Evolutionary conservation across 2,113 vertebrate genomes (phyloP).

Genomic region (Bos taurus): ARS-UCD2.0 NC_037337.1:58276001-58276500

Average conservation of each 20-base stretch:
- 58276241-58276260: neutral
- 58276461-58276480: neutral
- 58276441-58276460: neutral
- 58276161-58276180: neutral
- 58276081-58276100: neutral
- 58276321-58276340: neutral
- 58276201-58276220: neutral
- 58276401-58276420: neutral
- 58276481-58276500: neutral
- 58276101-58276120: accelerated
- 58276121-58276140: neutral
- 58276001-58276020: neutral
- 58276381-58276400: neutral
- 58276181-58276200: neutral
- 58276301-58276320: neutral
- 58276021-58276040: neutral
- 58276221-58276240: neutral
- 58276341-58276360: neutral
- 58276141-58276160: neutral
- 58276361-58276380: neutral
- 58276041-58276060: neutral
- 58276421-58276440: neutral
- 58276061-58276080: neutral
- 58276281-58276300: too few species aligned
- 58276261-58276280: neutral